Evolutionary conservation across 1,140 invertebrate genomes (phyloP), one percentile per base, ranked within the genome.

Genomic region (Condylostylus longicornis): DNA sequence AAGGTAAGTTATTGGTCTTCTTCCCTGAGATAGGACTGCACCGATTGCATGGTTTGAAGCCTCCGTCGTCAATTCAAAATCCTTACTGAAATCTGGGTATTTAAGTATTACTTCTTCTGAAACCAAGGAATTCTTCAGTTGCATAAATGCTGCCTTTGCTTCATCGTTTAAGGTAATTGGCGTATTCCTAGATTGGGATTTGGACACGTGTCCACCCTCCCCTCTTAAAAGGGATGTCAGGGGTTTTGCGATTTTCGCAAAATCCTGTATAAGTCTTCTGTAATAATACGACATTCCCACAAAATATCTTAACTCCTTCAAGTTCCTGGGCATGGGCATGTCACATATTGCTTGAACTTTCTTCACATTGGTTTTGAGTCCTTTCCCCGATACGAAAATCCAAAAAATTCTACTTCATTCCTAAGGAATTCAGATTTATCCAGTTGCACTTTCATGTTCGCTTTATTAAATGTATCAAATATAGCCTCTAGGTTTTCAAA

Each of bases 61-160:
- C 32, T 61, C 57, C 0, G 49, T 58, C 0, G 52, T 54, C 3
- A 61, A 33, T 7, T 47, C 45, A 33, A 62, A 62, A 27, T 43
- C 42, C 35, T 51, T 45, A 4, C 35, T 33, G 35, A 58, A 61
- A 36, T 63, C 48, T 3, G 53, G 52, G 27, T 49, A 56, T 0
- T 46, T 44, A 37, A 50, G 45, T 23, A 67, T 41, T 28, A 67
- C 41, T 7, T 54, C 56, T 20, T 58, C 45, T 38, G 20, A 41
- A 13, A 18, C 15, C 32, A 34, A 4, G n/a, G n/a, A n/a, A n/a
- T 37, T 41, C 40, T 54, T 57, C 14, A 53, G 13, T 14, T 48
- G 42, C 5, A 40, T 30, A 36, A 60, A 51, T 9, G 49, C 49
- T 8, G 40, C n/a, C 29, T 43, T 30, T 27, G 47, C 47, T 15